Evolutionary conservation across 2,797 vertebrate species (phyloP), one percentile per base, ranked within the genome.

Genomic region (Phataginus tricuspis): DNA sequence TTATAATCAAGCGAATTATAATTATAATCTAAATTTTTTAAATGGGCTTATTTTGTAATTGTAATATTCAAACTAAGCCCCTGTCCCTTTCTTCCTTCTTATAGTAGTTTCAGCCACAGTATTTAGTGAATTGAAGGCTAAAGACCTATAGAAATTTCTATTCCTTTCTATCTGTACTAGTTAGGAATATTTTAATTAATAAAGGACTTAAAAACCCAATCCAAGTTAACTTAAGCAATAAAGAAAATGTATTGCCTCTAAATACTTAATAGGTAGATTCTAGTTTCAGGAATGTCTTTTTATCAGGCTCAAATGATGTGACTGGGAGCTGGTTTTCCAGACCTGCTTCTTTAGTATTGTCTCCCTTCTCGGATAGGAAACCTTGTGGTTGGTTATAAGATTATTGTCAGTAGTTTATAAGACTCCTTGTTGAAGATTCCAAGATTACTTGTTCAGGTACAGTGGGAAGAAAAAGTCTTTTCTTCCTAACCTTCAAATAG

Each of bases 321-420:
- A 82, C 74, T 94, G 21, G 71, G 31, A 86, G n/a, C 15, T 77
- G 21, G 25, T 64, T 93, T 94, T 90, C 29, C 12, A 55, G 31
- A 72, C 77, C n/a, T 21, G 23, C 51, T 75, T 49, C 16, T 71
- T 89, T 68, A 55, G 15, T 71, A 39, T 74, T 78, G 15, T 82
- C 8, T 75, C 25, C n/a, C 42, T 88, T 86, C 77, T 88, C 8
- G 13, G 29, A 25, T 83, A 77, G 39, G 88, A n/a, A 86, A 31
- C 13, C 86, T 80, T 93, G n/a, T 95, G 45, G 23, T 78, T 95
- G 14, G 23, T 78, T 95, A 12, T 19, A 86, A 45, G 68, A 59
- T 88, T 45, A 92, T 59, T 80, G 66, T 55, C 25, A 85, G 7
- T 82, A 71, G 39, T 75, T 86, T 83, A 27, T 21, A 86, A 34